These are phyloP conservation scores for Spongilla lacustris DNA, from an alignment of 37 sponge, comb jelly and placozoan species.

Conservation along the genomic window DNA sequence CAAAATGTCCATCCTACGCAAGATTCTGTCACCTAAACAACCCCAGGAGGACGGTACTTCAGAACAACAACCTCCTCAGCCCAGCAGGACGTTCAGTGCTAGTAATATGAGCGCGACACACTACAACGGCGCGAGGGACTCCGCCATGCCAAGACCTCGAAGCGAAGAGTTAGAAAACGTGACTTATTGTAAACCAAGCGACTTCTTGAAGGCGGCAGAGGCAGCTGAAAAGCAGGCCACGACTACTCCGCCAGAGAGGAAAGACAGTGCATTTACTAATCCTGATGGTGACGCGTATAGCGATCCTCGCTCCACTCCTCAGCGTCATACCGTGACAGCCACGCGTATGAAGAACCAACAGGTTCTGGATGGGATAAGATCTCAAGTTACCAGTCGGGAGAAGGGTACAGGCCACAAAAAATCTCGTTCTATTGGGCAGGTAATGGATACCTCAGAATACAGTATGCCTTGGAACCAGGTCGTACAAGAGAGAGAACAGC, in stretches of 20 bases:
- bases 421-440: conserved; percentile 12
- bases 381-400: background rate
- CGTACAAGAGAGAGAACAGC: background rate
- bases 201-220: background rate
- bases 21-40: background rate
- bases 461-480: conserved; percentile 38
- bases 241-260: background rate
- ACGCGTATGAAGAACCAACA: background rate
- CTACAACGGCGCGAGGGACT: background rate
- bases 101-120: background rate
- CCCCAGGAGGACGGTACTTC: background rate
- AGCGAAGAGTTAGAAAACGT: background rate
- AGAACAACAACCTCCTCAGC: background rate
- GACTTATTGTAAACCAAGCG: background rate
- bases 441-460: conserved; percentile 46
- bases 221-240: background rate
- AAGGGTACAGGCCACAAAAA: conserved; percentile 9
- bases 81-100: background rate
- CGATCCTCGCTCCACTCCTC: background rate
- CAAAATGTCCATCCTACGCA: background rate
- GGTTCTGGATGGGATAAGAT: background rate
- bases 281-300: background rate
- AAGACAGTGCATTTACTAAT: background rate
- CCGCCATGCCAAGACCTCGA: background rate
- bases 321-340: background rate